Base-by-base conservation (phyloP, 2,797 vertebrate genomes). In the Eulemur mongoz region DNA sequence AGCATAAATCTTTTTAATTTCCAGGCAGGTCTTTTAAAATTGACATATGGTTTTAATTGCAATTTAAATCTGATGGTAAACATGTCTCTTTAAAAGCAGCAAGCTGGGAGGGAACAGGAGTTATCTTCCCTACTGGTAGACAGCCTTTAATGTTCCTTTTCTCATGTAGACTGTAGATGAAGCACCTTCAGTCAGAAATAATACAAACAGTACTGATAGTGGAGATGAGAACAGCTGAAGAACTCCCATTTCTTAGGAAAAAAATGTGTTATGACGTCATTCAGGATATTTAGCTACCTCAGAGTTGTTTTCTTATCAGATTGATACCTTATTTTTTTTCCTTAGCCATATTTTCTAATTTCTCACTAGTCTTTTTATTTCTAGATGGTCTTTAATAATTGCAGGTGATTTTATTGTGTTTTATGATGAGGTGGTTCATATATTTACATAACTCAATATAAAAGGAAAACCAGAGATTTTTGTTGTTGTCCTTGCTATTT, bases 21-120 rank as follows among this genome's bases (percentile, higher is more conserved):
- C 14, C 0, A 8, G 27, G 25, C 7, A 22, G 22, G 14, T 78
- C 27, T 90, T 45, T 84, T 92, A 67, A 95, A 95, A 54, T 4
- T 83, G 54, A 87, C 48, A 7, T 18, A 48, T 1, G 2, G 0
- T 0, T 95, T 95, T 93, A 11, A 40, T 61, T 78, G 22, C n/a
- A 90, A 35, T 54, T 82, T 30, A 93, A 94, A 18, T 48, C 91
- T 52, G 1, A 0, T 35, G 43, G 10, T 48, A 94, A 89, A 79
- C 32, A 1, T 1, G 89, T 94, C 3, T 94, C 76, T 95, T 50
- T 84, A 27, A 78, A 67, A 23, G 15, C 93, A 91, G 79, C 2
- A 0, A 23, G 0, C 20, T 72, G 54, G 27, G 89, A n/a, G 27
- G 81, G 78, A 61, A 52, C 35, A 54, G 78, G 5, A 6, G 45